Evolutionary conservation across 2,797 vertebrate species (phyloP).

Genomic region (Prunella strophiata): DNA sequence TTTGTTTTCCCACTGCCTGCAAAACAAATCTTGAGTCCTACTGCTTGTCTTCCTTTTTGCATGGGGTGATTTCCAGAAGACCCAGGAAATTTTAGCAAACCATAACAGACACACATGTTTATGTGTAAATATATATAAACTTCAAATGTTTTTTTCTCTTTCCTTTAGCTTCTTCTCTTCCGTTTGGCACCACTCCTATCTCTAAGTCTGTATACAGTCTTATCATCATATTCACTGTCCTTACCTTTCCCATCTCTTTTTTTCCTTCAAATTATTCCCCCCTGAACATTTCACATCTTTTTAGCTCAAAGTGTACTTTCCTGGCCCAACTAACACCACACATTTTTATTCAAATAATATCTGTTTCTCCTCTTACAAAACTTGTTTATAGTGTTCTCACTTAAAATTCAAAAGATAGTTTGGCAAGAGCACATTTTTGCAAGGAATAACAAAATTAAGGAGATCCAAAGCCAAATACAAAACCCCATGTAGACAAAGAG

Average conservation of each 20-base stretch:
- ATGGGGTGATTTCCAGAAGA: conserved; percentile 7
- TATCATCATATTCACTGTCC: not conserved
- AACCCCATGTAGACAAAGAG: not conserved
- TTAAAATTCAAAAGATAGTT: not conserved
- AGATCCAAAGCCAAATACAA: not conserved
- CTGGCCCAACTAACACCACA: not conserved
- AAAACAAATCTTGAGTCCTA: conserved; percentile 33
- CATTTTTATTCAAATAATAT: not conserved
- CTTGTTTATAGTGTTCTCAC: not conserved
- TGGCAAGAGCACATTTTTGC: not conserved
- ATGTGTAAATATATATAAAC: not conserved
- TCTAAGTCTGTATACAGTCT: not conserved
- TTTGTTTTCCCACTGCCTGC: not conserved
- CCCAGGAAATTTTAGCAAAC: conserved; percentile 14
- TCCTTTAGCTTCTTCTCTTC: not conserved
- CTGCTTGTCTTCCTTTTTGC: not conserved
- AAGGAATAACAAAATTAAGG: not conserved
- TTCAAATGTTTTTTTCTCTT: not conserved
- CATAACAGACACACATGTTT: not conserved
- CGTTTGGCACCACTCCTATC: not conserved
- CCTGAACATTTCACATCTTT: not conserved
- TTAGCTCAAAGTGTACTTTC: not conserved
- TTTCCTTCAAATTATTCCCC: not conserved
- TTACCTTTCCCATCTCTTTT: not conserved
- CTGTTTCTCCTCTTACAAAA: not conserved